A percentile compares a stretch with the other conserved stretches of the same genome.
Evolutionary conservation across 2,797 vertebrate species (phyloP).

Genomic region (Echeneis naucrates): DNA sequence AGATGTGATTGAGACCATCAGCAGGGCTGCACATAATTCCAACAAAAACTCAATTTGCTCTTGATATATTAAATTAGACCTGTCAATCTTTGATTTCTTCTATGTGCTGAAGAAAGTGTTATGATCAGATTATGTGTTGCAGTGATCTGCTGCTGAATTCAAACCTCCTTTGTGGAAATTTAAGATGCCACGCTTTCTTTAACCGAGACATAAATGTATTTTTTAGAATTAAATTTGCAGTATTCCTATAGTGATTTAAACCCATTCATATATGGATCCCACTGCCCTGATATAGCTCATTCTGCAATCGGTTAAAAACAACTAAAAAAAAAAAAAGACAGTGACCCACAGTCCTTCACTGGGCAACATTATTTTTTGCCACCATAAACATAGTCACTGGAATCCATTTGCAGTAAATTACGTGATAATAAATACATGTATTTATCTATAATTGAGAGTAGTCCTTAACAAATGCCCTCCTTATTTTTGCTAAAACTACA

Average conservation of each 20-base stretch:
- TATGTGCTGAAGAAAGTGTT: conserved; percentile 46
- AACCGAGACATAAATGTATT: conserved; percentile 5
- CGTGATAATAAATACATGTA: too few relatives aligned
- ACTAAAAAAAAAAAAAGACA: not conserved
- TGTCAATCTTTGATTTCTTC: conserved; percentile 56
- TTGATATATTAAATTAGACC: conserved; percentile 79
- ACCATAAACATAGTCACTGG: not conserved
- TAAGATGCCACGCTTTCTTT: conserved; percentile 42
- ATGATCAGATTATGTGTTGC: conserved; percentile 75
- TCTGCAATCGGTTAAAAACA: not conserved
- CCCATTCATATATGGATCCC: not conserved
- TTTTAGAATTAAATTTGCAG: not conserved
- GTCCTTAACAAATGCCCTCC: not conserved
- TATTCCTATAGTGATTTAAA: conserved; percentile 4
- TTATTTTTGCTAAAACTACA: not conserved
- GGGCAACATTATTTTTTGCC: not conserved
- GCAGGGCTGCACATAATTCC: conserved; percentile 71
- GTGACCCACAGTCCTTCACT: not conserved
- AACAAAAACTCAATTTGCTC: conserved; percentile 75
- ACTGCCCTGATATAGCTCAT: not conserved
- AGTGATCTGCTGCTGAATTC: conserved; percentile 59
- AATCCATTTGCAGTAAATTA: not conserved
- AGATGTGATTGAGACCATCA: conserved; percentile 70
- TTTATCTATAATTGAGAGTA: not conserved
- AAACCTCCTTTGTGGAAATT: conserved; percentile 59